These are phyloP conservation scores for Amaurobius ferox DNA, from an alignment of 2,888 invertebrate genomes.

Conservation along the genomic window DNA sequence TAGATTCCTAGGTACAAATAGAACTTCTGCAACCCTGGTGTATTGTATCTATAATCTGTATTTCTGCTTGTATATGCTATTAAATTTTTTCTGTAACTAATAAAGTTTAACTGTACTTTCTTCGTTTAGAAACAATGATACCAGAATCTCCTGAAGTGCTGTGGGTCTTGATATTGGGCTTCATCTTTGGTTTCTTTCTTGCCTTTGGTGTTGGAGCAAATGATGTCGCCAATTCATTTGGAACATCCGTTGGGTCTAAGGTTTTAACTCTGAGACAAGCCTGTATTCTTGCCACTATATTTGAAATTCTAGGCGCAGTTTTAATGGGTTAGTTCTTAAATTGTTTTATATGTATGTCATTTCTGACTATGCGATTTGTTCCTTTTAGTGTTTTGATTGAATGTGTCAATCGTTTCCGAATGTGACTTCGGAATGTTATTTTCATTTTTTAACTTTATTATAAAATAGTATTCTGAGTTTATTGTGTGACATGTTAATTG, in stretches of 20 bases:
- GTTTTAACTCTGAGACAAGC: conserved; percentile 95
- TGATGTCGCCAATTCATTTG: conserved; percentile 99
- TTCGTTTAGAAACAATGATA: conserved; percentile 35
- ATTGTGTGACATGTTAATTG: no score
- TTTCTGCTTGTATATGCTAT: no score
- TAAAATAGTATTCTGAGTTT: no score
- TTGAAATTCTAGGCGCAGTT: conserved; percentile 96
- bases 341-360: no score
- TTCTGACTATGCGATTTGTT: not conserved
- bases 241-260: conserved; percentile 97
- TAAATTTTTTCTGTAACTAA: no score
- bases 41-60: no score
- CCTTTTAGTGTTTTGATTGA: not conserved
- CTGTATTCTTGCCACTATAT: conserved; percentile 96
- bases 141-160: conserved; percentile 56
- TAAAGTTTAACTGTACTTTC: no score
- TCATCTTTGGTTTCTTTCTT: conserved; percentile 94
- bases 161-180: conserved; percentile 86
- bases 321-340: conserved; percentile 85
- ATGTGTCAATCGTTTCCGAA: no score
- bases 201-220: conserved; percentile 99
- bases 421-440: no score
- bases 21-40: no score
- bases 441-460: no score
- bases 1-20: no score